A percentile compares a stretch with the other conserved stretches of the same genome.
These are phyloP conservation scores for Ditula angustiorana DNA, from an alignment of 2,888 invertebrate genomes.

Conservation along the genomic window DNA sequence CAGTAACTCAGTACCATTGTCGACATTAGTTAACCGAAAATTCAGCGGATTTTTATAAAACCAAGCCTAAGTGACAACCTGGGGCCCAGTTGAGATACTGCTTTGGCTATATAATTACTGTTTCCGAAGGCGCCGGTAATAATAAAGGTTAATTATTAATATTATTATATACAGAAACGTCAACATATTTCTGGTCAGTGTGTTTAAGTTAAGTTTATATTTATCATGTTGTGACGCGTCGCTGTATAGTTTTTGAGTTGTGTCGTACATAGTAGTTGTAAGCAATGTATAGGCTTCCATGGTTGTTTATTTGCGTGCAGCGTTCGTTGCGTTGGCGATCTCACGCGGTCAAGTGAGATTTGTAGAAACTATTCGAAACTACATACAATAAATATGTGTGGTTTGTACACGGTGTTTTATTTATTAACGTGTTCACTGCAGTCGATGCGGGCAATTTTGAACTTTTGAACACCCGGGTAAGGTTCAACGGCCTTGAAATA, in stretches of 20 bases:
- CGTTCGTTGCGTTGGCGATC: conserved; percentile 59
- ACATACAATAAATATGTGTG: conserved; percentile 74
- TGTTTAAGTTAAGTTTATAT: neutral
- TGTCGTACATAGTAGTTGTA: conserved; percentile 2
- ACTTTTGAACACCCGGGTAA: too few relatives aligned
- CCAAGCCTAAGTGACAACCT: too few relatives aligned
- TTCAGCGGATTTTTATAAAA: too few relatives aligned
- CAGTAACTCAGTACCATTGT: too few relatives aligned
- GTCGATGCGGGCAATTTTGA: too few relatives aligned
- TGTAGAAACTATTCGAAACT: conserved; percentile 58
- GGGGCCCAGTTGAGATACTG: too few relatives aligned
- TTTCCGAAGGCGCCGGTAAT: too few relatives aligned
- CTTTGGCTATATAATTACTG: too few relatives aligned
- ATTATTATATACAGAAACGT: neutral
- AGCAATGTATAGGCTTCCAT: conserved; percentile 53
- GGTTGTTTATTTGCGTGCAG: conserved; percentile 46
- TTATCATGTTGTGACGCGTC: neutral
- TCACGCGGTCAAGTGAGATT: conserved; percentile 58
- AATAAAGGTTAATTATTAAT: too few relatives aligned
- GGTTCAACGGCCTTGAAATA: too few relatives aligned
- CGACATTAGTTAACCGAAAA: too few relatives aligned
- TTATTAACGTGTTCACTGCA: too few relatives aligned
- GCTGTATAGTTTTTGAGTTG: conserved; percentile 6
- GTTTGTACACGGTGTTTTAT: conserved; percentile 61
- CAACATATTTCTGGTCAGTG: neutral